Evolutionary conservation across 2,888 invertebrate genomes (phyloP).

Genomic region (Cheilosia urbana): DNA sequence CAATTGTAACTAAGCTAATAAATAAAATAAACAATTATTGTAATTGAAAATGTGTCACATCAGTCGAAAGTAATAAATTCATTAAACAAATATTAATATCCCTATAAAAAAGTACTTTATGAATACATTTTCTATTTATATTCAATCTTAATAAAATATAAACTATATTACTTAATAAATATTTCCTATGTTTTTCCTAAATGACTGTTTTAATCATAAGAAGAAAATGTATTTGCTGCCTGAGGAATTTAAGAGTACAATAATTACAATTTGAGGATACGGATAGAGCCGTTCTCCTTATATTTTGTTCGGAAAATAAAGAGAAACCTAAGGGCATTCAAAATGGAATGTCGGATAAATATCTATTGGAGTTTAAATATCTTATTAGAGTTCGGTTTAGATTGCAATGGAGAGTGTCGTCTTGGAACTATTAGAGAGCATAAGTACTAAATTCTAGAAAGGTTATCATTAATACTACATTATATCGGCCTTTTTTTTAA

Average conservation of each 20-base stretch:
- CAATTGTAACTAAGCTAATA: slow-evolving; percentile 18
- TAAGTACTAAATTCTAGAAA: too few relatives aligned
- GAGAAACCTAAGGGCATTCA: neutral
- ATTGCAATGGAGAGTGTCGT: slow-evolving; percentile 19
- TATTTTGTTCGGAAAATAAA: neutral
- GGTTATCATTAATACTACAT: too few relatives aligned
- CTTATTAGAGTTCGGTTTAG: neutral
- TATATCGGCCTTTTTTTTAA: too few relatives aligned
- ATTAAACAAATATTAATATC: slow-evolving; percentile 8
- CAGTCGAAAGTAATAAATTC: slow-evolving; percentile 16
- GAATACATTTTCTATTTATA: neutral
- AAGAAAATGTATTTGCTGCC: slow-evolving; percentile 11
- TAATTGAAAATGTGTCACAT: slow-evolving; percentile 27
- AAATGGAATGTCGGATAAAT: slow-evolving; percentile 26
- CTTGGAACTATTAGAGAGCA: too few relatives aligned
- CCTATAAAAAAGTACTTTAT: neutral
- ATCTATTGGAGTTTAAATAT: slow-evolving; percentile 1
- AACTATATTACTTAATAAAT: neutral
- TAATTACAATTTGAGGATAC: neutral
- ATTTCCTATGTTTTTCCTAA: neutral
- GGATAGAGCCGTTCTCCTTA: neutral
- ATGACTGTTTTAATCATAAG: slow-evolving; percentile 9
- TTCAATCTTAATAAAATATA: slow-evolving; percentile 4
- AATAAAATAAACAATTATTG: slow-evolving; percentile 32
- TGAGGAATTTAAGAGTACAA: slow-evolving; percentile 21